Evolutionary conservation across 1,140 invertebrate genomes (phyloP), one percentile per base, ranked within the genome.

Genomic region (Nasonia longicornis): DNA sequence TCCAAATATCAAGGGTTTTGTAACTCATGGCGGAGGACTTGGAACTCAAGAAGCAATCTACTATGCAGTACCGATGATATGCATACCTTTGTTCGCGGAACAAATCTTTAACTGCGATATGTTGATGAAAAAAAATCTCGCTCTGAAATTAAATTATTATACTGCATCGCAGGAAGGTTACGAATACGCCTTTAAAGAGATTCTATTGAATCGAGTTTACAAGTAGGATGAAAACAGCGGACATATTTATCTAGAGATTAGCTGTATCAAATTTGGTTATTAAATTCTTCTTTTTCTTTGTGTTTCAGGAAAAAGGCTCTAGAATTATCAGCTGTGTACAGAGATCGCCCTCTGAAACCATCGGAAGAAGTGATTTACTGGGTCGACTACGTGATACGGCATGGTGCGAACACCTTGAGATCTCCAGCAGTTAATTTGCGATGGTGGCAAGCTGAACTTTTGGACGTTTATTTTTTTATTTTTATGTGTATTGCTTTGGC

Each of bases 11-110:
- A 89, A 92, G 79, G 92, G 92, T 0, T 95, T 95, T 82, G 91
- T 95, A 77, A 93, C 94, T 0, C 95, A 96, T 85, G 93, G 93
- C 64, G 95, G 95, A 0, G 92, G 95, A 64, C 92, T 95, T 85
- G 93, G 95, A 70, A 93, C 92, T 3, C 93, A 93, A 48, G 95
- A 96, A 88, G 92, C 94, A 7, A 91, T 95, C 45, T 93, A 94
- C 84, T 94, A 93, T 85, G 94, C 92, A 26, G 94, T 96, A 11
- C 95, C 95, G 0, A 91, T 95, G 20, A 87, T 96, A 1, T 92
- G 93, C 11, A 93, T 95, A 84, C 95, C 95, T 6, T 89, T 95
- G 67, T 92, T 93, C 76, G 94, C 93, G 16, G 95, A 95, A 82
- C 93, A 94, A 85, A 93, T 94, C 85, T 90, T 92, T 63, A 90